Conservation (phyloP, 2,797 vertebrate species). For the Somateria mollissima region DNA sequence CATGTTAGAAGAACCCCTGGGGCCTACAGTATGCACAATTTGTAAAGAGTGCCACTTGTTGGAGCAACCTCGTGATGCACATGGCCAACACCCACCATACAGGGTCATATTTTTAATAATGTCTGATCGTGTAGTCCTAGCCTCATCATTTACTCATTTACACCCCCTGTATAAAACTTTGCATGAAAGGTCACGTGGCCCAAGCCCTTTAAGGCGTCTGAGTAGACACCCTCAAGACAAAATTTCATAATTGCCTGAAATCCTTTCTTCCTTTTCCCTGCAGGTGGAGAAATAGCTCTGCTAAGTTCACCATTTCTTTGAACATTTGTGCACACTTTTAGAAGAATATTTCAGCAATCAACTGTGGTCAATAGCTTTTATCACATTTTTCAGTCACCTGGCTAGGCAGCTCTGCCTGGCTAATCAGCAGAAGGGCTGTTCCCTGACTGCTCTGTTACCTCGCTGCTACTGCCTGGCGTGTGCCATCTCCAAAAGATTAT, state of each 20-base stretch:
- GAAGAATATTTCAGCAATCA: neutral
- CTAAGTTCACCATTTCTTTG: neutral
- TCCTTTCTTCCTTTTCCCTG: neutral
- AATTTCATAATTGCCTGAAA: neutral
- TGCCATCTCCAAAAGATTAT: neutral
- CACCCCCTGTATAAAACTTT: neutral
- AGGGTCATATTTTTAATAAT: neutral
- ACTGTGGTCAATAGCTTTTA: neutral
- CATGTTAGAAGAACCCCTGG: fast-evolving
- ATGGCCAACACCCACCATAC: fast-evolving
- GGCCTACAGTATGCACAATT: neutral
- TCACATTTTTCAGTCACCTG: neutral
- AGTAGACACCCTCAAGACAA: neutral
- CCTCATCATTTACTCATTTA: neutral
- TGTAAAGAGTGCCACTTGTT: fast-evolving
- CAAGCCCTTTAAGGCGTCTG: neutral
- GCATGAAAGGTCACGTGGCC: neutral
- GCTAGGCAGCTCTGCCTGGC: neutral
- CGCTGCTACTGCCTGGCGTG: neutral
- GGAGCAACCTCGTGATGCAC: neutral
- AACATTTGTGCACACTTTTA: neutral
- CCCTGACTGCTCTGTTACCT: neutral
- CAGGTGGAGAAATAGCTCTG: neutral
- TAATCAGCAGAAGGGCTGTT: fast-evolving
- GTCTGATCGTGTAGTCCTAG: neutral